Percentiles rank a stretch among this genome's conserved stretches.
Evolutionary conservation across 2,113 vertebrate genomes (phyloP).

Genomic region (Australoheros scitulus): DNA sequence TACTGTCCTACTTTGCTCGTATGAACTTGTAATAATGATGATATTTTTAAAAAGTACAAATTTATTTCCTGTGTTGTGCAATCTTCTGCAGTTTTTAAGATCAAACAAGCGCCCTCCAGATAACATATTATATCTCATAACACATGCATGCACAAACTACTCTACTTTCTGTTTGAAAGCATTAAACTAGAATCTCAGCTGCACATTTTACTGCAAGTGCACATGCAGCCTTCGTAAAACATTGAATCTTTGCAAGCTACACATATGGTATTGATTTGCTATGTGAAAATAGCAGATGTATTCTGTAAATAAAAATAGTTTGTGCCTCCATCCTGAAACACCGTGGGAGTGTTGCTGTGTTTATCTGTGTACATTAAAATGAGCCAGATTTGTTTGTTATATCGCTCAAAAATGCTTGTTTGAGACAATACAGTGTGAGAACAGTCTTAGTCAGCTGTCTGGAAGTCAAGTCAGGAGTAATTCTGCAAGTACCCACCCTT

Average conservation of each 20-base stretch:
- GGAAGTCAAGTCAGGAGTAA: conserved; percentile 19
- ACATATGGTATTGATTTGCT: background rate
- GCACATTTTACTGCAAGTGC: background rate
- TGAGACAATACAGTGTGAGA: background rate
- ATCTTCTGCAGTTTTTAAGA: background rate
- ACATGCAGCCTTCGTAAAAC: background rate
- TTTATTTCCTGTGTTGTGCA: background rate
- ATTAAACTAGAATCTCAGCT: background rate
- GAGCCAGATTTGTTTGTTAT: conserved; percentile 28
- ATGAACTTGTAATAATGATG: background rate
- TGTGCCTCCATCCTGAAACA: conserved; percentile 6
- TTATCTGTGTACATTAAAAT: background rate
- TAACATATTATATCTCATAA: background rate
- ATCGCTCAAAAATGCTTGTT: conserved; percentile 6
- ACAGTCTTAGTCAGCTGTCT: conserved; percentile 57
- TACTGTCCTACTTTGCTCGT: background rate
- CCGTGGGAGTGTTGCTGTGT: conserved; percentile 54
- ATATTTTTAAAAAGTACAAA: background rate
- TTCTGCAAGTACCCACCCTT: background rate
- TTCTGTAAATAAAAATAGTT: background rate
- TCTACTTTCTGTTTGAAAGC: background rate
- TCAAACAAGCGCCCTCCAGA: background rate
- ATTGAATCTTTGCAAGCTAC: background rate
- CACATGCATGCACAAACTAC: background rate
- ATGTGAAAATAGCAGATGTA: background rate